Percentiles rank a stretch among this genome's conserved stretches.
phyloP scores from a whole-genome alignment of 2,888 invertebrate genomes.

The Danaus chrysippus region DNA sequence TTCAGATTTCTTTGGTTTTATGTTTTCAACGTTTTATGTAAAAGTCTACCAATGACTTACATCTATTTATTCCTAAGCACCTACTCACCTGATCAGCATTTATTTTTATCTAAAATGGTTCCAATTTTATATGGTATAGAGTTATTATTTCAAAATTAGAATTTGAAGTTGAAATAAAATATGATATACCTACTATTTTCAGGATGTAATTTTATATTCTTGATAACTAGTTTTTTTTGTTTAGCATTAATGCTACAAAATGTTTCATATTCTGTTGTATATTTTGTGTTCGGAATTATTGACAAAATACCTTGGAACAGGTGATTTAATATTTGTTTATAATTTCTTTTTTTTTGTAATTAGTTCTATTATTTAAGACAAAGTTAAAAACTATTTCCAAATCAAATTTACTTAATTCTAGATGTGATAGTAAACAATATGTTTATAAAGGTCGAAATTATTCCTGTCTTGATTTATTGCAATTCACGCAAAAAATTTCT shows the following conservation, averaged over 20 bases:
- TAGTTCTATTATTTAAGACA: slow-evolving; percentile 7
- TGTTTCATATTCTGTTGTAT: slow-evolving; percentile 36
- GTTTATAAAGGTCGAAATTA: neutral
- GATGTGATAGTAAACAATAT: neutral
- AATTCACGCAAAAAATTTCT: slow-evolving; percentile 22
- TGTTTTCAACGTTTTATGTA: slow-evolving; percentile 38
- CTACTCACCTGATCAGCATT: slow-evolving; percentile 49
- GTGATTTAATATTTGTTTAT: slow-evolving; percentile 28
- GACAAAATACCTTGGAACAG: slow-evolving; percentile 50
- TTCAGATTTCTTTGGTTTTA: slow-evolving; percentile 32
- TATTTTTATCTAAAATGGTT: slow-evolving; percentile 50
- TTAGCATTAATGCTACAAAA: slow-evolving; percentile 33
- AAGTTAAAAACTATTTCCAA: too few relatives aligned
- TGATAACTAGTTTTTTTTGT: slow-evolving; percentile 37
- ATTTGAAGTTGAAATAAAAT: neutral
- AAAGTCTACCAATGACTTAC: slow-evolving; percentile 45
- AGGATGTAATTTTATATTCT: slow-evolving; percentile 40
- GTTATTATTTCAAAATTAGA: slow-evolving; percentile 10
- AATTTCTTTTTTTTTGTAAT: slow-evolving; percentile 5
- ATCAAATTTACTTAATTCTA: neutral
- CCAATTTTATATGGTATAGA: slow-evolving; percentile 44
- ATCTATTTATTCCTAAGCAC: slow-evolving; percentile 47
- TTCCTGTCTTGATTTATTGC: slow-evolving; percentile 15
- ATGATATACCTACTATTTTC: slow-evolving; percentile 23
- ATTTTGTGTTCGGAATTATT: slow-evolving; percentile 37